phyloP scores from a whole-genome alignment of 2,113 vertebrate genomes.

The Limnothrissa miodon region DNA sequence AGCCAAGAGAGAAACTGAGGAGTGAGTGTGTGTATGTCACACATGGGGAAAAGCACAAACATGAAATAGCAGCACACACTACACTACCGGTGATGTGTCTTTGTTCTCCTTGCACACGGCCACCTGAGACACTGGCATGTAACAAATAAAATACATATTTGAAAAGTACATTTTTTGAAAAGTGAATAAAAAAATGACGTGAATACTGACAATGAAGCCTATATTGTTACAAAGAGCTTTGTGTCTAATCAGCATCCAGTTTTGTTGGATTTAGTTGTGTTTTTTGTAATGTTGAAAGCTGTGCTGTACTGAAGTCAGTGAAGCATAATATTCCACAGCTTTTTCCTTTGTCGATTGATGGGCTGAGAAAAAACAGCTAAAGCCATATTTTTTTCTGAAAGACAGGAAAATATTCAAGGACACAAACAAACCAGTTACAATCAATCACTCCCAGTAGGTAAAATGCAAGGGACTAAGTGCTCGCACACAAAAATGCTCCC shows the following conservation, averaged over 20 bases:
- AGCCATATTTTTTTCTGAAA: slow-evolving; percentile 22
- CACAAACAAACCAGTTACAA: slow-evolving; percentile 48
- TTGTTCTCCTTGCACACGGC: not conserved
- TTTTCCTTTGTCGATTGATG: slow-evolving; percentile 43
- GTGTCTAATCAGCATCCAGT: slow-evolving; percentile 48
- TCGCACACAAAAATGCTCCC: slow-evolving; percentile 47
- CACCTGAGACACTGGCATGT: slow-evolving; percentile 16
- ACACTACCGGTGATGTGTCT: not conserved
- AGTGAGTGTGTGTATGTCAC: not conserved
- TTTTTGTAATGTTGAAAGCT: slow-evolving; percentile 46
- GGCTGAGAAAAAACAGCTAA: slow-evolving; percentile 32
- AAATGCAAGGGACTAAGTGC: slow-evolving; percentile 52
- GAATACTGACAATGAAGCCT: slow-evolving; percentile 37
- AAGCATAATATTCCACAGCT: slow-evolving; percentile 31
- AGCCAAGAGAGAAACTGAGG: not conserved
- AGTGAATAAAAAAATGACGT: not conserved
- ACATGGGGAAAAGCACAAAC: not conserved
- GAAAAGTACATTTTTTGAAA: slow-evolving; percentile 2
- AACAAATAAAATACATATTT: not conserved
- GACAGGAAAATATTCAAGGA: slow-evolving; percentile 48
- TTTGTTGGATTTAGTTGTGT: slow-evolving; percentile 8
- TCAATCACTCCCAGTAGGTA: slow-evolving; percentile 62
- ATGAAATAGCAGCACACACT: not conserved
- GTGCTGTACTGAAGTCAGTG: slow-evolving; percentile 23
- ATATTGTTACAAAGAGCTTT: slow-evolving; percentile 28